Conservation (phyloP, 2,888 invertebrate genomes). For the Eucriotettix oculatus region DNA sequence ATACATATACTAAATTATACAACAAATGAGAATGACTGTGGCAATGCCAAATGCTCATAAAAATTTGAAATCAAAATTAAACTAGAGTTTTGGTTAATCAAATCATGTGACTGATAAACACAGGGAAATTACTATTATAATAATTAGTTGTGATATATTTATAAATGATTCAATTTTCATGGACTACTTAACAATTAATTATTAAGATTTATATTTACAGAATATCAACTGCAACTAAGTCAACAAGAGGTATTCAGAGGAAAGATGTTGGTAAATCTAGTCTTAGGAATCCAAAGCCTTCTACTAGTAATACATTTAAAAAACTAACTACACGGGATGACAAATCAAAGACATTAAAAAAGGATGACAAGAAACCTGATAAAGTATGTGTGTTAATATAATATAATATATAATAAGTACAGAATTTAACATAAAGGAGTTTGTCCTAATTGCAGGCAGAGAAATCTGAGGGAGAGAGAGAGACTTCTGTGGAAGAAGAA, state of each 20-base stretch:
- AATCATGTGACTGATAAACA: too few species aligned
- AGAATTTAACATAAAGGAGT: background rate
- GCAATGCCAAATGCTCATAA: too few species aligned
- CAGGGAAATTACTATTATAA: too few species aligned
- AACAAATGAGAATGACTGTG: too few species aligned
- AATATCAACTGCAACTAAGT: background rate
- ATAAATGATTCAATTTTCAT: too few species aligned
- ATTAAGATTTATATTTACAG: background rate
- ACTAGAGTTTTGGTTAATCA: too few species aligned
- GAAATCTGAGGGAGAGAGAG: constrained; percentile 21
- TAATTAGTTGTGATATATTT: too few species aligned
- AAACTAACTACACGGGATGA: constrained; percentile 1
- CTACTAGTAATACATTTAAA: background rate
- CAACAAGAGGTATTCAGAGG: background rate
- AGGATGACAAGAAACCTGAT: constrained; percentile 16
- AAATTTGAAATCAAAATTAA: too few species aligned
- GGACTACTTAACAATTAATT: too few species aligned
- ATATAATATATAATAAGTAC: too few species aligned
- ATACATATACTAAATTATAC: too few species aligned
- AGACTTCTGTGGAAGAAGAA: constrained; percentile 40
- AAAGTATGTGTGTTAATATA: constrained; percentile 4
- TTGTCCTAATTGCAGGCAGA: constrained; percentile 17
- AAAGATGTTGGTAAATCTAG: background rate
- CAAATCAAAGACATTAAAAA: constrained; percentile 10
- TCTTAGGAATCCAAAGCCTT: background rate